These are phyloP conservation scores for Netelia virgata DNA, from an alignment of 2,888 invertebrate genomes.

Conservation along the genomic window DNA sequence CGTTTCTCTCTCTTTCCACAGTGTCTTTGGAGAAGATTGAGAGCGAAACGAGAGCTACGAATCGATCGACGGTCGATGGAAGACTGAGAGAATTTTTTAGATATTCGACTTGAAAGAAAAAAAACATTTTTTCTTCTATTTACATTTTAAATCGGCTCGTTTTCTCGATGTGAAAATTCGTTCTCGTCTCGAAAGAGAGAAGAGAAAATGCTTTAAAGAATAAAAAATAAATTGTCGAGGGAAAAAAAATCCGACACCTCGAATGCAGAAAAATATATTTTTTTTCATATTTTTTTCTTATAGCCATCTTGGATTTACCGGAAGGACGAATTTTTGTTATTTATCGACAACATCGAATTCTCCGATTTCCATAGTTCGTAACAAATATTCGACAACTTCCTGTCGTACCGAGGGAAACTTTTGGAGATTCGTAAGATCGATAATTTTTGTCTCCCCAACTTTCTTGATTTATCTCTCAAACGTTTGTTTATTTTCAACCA, in stretches of 20 bases:
- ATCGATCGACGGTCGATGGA: conserved; percentile 17
- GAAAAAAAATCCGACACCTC: not conserved
- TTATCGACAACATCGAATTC: conserved; percentile 10
- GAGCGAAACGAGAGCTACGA: conserved; percentile 29
- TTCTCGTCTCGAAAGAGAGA: not conserved
- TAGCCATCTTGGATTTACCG: not conserved
- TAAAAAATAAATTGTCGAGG: conserved; percentile 1
- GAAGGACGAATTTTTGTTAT: conserved; percentile 24
- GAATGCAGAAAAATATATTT: not conserved
- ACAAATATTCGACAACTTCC: conserved; percentile 75
- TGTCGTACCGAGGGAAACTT: conserved; percentile 30
- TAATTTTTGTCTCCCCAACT: conserved; percentile 55
- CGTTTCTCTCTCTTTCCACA: conserved; percentile 29
- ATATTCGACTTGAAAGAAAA: conserved; percentile 1
- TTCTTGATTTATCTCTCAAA: conserved; percentile 76
- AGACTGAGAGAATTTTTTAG: conserved; percentile 35
- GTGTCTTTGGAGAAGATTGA: conserved; percentile 7
- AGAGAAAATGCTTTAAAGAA: not conserved
- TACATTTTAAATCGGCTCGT: not conserved
- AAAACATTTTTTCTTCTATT: not conserved
- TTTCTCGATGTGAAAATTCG: not conserved
- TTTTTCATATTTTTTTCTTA: conserved; percentile 17
- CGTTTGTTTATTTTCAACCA: conserved; percentile 77
- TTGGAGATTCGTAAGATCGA: conserved; percentile 31
- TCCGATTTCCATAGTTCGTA: conserved; percentile 58